Evolutionary conservation across 2,797 vertebrate genomes (phyloP).

Genomic region (Hypotaenidia okinawae): DNA sequence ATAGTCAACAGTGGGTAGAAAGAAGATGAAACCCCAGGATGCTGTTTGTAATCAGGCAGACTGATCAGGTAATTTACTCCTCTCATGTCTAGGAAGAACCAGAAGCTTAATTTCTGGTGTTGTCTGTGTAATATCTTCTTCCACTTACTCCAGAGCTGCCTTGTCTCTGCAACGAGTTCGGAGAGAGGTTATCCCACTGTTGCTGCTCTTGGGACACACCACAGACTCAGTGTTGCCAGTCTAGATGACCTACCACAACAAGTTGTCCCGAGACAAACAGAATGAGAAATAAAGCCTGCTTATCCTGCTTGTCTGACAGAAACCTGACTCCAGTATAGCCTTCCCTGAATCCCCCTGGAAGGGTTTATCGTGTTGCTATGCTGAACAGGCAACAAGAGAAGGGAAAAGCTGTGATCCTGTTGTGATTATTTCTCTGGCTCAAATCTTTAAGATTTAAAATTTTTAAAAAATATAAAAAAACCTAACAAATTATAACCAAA

Average conservation of each 20-base stretch:
- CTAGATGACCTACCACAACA: neutral
- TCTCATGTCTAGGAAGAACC: neutral
- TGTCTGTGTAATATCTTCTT: neutral
- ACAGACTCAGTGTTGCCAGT: neutral
- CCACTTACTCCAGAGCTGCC: neutral
- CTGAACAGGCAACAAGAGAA: neutral
- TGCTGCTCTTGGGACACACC: neutral
- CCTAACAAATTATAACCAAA: fast-evolving
- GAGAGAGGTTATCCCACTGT: neutral
- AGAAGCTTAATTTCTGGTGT: fast-evolving
- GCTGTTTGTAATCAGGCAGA: neutral
- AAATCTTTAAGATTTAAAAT: neutral
- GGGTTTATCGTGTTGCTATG: neutral
- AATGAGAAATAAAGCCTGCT: neutral
- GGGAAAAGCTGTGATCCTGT: neutral
- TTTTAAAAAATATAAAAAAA: too few species aligned
- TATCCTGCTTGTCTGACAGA: neutral
- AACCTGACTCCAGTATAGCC: neutral
- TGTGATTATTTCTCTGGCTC: neutral
- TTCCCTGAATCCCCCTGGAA: neutral
- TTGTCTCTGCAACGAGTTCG: fast-evolving
- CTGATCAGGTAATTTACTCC: neutral
- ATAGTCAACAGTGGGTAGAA: fast-evolving
- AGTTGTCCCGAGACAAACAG: neutral
- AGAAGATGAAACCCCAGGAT: neutral